Evolutionary conservation across 2,113 vertebrate species (phyloP), one percentile per base, ranked within the genome.

Genomic region (Phalacrocorax brasilianus): DNA sequence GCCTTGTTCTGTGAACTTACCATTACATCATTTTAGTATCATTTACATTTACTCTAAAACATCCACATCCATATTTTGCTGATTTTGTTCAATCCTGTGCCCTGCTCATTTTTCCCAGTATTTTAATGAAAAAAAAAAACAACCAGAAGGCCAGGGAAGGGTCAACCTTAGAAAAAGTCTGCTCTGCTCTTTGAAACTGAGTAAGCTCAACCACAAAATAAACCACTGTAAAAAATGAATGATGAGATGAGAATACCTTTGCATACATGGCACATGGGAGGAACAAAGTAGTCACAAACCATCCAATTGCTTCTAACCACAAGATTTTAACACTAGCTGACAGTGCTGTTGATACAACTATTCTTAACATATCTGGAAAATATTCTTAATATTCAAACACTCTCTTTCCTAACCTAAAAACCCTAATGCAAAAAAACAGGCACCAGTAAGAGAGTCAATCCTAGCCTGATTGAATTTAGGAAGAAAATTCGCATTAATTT

Each of bases 141-240:
- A 38, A 38, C 9, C 38, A 38, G 38, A 38, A 77, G 73, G 89
- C 33, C 89, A 93, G 58, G 63, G 50, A 85, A 70, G 88, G 88
- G 86, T 94, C 94, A 93, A 40, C 50, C 40, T 66, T 62, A 73
- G 86, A 79, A 71, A 87, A 91, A 85, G 77, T 52, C 19, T 52
- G 33, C 16, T 42, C 71, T 81, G 47, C 30, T 85, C 72, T 96
- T 89, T 85, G 92, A 91, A 93, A 66, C 44, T 58, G 79, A 93
- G 47, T 53, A 83, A 91, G 71, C 72, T 83, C 56, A 95, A 96
- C 94, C 95, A 95, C 90, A 96, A 95, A 97, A 96, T 83, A 97
- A 98, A 95, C 91, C 91, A 80, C 80, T 95, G 91, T 91, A 72
- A 91, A 92, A 93, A 88, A 78, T 82, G 79, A 92, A 88, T 75